Conservation (phyloP, 2,888 invertebrate genomes). For the Colletes collaris region DNA sequence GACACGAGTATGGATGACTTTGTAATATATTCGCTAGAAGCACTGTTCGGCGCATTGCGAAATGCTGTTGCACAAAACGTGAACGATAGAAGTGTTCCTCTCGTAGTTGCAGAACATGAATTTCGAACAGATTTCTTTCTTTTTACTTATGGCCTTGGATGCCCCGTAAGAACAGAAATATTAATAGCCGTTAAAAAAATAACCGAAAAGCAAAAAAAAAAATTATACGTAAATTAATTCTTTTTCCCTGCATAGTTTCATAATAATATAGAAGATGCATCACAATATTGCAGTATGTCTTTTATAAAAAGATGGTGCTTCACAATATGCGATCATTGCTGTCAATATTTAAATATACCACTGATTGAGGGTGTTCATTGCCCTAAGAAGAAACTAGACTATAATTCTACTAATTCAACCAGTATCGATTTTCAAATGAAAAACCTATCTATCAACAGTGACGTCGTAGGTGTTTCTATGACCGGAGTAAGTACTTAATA, state of each 20-base stretch:
- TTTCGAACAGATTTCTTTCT: constrained; percentile 81
- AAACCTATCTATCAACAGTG: not conserved
- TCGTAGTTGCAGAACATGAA: constrained; percentile 73
- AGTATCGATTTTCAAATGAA: not conserved
- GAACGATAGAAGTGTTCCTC: constrained; percentile 23
- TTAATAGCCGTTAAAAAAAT: too few species aligned
- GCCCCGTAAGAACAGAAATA: constrained; percentile 74
- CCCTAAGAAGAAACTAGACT: constrained; percentile 60
- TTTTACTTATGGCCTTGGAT: constrained; percentile 77
- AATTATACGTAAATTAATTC: not conserved
- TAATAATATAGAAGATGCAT: constrained; percentile 53
- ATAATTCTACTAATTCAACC: fast-evolving
- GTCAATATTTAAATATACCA: constrained; percentile 66
- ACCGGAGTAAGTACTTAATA: constrained; percentile 60
- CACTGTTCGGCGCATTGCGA: constrained; percentile 76
- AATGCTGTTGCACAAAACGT: constrained; percentile 62
- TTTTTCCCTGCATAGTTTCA: constrained; percentile 66
- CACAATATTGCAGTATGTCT: constrained; percentile 75
- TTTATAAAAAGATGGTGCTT: constrained; percentile 78
- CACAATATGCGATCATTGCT: constrained; percentile 80
- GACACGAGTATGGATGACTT: constrained; percentile 19
- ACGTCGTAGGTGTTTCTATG: constrained; percentile 29
- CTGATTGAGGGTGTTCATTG: constrained; percentile 74
- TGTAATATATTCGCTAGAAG: constrained; percentile 77
- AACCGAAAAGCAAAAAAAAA: not conserved